Conservation (phyloP, 2,888 invertebrate species). For the Pyrochroa serraticornis region DNA sequence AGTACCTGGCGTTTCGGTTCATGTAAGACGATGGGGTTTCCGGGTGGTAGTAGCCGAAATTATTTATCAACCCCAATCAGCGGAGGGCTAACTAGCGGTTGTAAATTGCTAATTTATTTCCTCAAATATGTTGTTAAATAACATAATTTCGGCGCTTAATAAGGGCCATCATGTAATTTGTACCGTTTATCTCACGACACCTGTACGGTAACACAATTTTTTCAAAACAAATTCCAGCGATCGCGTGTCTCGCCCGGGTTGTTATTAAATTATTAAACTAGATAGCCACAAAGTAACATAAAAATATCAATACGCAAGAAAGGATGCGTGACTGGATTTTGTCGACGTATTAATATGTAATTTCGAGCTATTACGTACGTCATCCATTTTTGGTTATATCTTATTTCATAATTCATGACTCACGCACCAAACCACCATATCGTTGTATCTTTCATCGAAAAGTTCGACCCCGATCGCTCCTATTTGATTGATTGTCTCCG, state of each 20-base stretch:
- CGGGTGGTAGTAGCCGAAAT: background rate
- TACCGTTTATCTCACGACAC: constrained; percentile 20
- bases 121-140: constrained; percentile 15
- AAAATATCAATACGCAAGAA: constrained; percentile 25
- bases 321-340: constrained; percentile 26
- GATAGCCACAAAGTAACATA: constrained; percentile 17
- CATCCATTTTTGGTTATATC: constrained; percentile 30
- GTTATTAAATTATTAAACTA: constrained; percentile 30
- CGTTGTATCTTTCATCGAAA: background rate
- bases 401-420: constrained; percentile 30
- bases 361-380: constrained; percentile 29
- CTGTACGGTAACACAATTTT: constrained; percentile 2
- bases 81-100: constrained; percentile 3
- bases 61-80: constrained; percentile 9
- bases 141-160: constrained; percentile 18
- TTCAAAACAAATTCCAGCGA: constrained; percentile 8
- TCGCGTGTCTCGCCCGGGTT: constrained; percentile 23
- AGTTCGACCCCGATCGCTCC: background rate
- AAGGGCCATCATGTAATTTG: constrained; percentile 18
- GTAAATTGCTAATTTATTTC: constrained; percentile 23
- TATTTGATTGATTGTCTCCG: background rate
- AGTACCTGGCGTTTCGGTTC: no score
- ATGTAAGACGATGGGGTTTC: no score
- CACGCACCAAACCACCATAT: constrained; percentile 19
- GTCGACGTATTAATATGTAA: constrained; percentile 29